Evolutionary conservation across 2,113 vertebrate species (phyloP), one percentile per base, ranked within the genome.

Genomic region (Plotosus lineatus): DNA sequence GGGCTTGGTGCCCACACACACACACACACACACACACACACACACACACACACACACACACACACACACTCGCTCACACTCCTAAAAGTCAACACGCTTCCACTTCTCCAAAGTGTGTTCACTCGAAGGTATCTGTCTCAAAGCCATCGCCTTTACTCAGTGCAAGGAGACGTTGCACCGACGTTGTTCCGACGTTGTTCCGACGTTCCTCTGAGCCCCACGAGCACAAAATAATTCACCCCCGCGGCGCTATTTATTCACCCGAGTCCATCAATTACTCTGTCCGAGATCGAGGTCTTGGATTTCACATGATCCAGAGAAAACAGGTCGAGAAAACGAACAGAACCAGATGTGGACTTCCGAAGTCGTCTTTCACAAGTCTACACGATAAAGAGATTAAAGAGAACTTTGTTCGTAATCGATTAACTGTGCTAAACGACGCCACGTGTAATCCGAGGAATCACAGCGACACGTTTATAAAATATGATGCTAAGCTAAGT

Each of bases 1-100:
- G 77, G 86, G 86, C 86, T 58, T 26, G 75, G 7, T 17, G 73
- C 83, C 82, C 55, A 74, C 65, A 82, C 28, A 71, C 85, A 77
- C 82, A 78, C 78, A 19, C 66, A 79, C 68, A 79, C 79, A 80
- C 87, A 48, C 55, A 40, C 44, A 40, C 77, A 74, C 71, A 74
- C 44, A 21, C n/a, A 66, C 17, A 60, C 33, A 78, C 63, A 28
- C 19, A 28, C 55, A 53, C 55, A 15, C 40, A 28, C 3, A 31
- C 68, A 74, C 71, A 74, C 44, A 21, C n/a, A 66, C 17, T 48
- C 33, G 72, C 63, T 21, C 19, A 28, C 55, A 53, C 55, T 10
- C 40, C n/a, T n/a, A n/a, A 28, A 7, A 31, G 42, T 19, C 26
- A 72, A 48, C 26, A 28, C n/a, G 23, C 66, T 36, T 21, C 60